A percentile compares a stretch with the other conserved stretches of the same genome.
Conservation (phyloP, 2,113 vertebrate species). For the Microtus montanus region DNA sequence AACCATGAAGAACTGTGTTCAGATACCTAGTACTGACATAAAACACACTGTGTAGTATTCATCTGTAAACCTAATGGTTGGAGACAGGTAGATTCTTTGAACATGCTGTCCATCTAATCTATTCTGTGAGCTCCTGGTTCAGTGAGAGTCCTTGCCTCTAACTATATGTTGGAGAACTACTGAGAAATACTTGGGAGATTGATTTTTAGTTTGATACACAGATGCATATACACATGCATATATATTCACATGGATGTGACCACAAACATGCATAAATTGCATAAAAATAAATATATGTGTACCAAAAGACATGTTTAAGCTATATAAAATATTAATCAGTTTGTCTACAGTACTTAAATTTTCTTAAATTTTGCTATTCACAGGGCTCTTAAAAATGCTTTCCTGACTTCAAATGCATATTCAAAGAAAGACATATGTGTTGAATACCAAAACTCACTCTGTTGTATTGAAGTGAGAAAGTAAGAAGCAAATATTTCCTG, state of each 20-base stretch:
- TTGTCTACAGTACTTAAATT: neutral
- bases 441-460: neutral
- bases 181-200: neutral
- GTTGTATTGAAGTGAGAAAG: neutral
- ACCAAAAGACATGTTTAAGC: neutral
- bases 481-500: neutral
- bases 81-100: neutral
- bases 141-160: neutral
- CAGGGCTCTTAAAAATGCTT: neutral
- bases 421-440: neutral
- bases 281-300: neutral
- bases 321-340: neutral
- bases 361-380: neutral
- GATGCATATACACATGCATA: neutral
- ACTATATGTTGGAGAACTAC: neutral
- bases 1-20: neutral
- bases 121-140: neutral
- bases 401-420: neutral
- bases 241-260: too few species aligned
- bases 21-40: neutral
- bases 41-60: neutral
- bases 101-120: neutral
- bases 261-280: too few species aligned
- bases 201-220: neutral
- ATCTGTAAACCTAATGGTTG: neutral